Evolutionary conservation across 2,888 invertebrate genomes (phyloP).

Genomic region (Meloe dianella): DNA sequence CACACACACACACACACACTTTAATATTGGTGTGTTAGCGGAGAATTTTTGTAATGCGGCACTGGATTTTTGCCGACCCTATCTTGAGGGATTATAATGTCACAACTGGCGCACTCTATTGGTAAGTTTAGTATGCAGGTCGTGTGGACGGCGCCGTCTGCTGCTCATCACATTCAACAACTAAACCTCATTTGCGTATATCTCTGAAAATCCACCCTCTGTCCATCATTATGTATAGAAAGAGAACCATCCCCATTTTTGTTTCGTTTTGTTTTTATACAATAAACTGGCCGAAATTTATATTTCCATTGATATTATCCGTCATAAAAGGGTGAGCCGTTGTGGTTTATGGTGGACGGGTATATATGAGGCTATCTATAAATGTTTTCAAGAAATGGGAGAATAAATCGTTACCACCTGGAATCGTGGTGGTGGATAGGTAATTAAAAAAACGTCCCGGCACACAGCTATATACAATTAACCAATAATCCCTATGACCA

Average conservation of each 20-base stretch:
- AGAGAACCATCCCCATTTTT: slow-evolving; percentile 19
- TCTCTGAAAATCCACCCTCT: slow-evolving; percentile 21
- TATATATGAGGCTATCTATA: background rate
- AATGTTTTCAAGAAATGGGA: slow-evolving; percentile 10
- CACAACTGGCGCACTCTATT: slow-evolving; percentile 40
- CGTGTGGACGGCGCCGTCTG: slow-evolving; percentile 53
- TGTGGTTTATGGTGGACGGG: background rate
- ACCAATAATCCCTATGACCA: slow-evolving; percentile 54
- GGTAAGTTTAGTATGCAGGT: slow-evolving; percentile 51
- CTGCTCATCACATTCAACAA: slow-evolving; percentile 50
- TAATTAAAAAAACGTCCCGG: slow-evolving; percentile 49
- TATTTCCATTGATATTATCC: slow-evolving; percentile 14
- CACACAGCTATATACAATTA: slow-evolving; percentile 51
- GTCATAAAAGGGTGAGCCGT: background rate
- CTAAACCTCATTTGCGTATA: slow-evolving; percentile 42
- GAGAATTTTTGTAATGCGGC: background rate
- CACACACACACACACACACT: no score
- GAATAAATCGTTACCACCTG: slow-evolving; percentile 20
- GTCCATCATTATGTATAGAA: background rate
- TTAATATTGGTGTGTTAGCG: background rate
- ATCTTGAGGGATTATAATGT: slow-evolving; percentile 43
- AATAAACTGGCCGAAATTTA: slow-evolving; percentile 14
- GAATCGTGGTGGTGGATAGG: slow-evolving; percentile 12
- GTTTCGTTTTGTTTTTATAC: no score
- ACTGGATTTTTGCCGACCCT: slow-evolving; percentile 35